Evolutionary conservation across 2,888 invertebrate genomes (phyloP).

Genomic region (Anthophora plumipes): DNA sequence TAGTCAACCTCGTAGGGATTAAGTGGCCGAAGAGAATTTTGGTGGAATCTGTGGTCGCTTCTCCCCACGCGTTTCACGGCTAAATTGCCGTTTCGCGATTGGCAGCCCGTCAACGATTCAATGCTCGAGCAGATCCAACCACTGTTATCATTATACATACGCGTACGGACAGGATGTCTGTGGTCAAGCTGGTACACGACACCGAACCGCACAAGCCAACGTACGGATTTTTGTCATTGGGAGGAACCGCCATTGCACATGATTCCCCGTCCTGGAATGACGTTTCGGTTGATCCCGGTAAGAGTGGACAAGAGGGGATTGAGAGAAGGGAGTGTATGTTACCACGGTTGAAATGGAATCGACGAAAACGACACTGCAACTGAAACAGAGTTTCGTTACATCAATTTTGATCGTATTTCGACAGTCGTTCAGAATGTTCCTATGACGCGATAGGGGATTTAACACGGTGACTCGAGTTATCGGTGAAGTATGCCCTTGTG

Average conservation of each 20-base stretch:
- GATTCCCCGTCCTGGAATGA: slow-evolving; percentile 64
- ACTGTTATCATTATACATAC: slow-evolving; percentile 67
- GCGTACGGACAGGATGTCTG: slow-evolving; percentile 56
- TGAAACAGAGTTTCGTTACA: slow-evolving; percentile 13
- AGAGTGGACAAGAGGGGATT: background rate
- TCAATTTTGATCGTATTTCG: slow-evolving; percentile 12
- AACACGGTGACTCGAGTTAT: too few relatives aligned
- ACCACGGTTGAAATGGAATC: slow-evolving; percentile 11
- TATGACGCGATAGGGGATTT: background rate
- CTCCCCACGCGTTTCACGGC: slow-evolving; percentile 68
- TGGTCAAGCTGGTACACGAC: slow-evolving; percentile 56
- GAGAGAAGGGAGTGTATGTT: background rate
- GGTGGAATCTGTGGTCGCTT: slow-evolving; percentile 59
- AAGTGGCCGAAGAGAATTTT: slow-evolving; percentile 65
- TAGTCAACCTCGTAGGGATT: slow-evolving; percentile 46
- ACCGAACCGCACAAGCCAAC: slow-evolving; percentile 59
- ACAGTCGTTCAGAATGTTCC: slow-evolving; percentile 2
- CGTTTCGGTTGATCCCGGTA: slow-evolving; percentile 47
- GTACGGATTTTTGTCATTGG: slow-evolving; percentile 65
- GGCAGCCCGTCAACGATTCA: slow-evolving; percentile 72
- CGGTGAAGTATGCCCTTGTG: too few relatives aligned
- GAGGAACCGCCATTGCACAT: slow-evolving; percentile 56
- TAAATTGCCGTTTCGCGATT: slow-evolving; percentile 72
- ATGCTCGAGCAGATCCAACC: slow-evolving; percentile 52
- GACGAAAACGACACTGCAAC: slow-evolving; percentile 26